Evolutionary conservation across 1,140 invertebrate genomes (phyloP).

Genomic region (Limonius californicus): DNA sequence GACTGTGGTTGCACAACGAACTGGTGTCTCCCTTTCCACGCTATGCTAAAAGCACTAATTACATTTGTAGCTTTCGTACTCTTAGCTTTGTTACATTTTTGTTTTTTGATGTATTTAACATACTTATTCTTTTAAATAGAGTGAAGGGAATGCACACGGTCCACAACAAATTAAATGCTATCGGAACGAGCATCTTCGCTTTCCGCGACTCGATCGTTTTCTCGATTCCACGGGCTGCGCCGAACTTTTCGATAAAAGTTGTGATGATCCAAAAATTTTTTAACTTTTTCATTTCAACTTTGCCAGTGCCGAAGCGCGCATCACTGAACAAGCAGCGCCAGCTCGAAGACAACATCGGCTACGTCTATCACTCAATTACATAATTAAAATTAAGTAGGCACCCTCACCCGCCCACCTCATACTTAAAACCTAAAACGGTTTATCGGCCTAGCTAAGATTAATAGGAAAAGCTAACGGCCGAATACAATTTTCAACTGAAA

Average conservation of each 20-base stretch:
- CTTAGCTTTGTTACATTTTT: neutral
- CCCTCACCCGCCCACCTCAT: too few species aligned
- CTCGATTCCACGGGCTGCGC: conserved; percentile 19
- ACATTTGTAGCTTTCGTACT: too few species aligned
- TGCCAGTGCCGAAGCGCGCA: conserved; percentile 16
- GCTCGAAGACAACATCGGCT: conserved; percentile 22
- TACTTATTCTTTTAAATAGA: neutral
- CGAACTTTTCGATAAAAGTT: conserved; percentile 23
- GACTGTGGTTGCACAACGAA: too few species aligned
- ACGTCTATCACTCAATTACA: conserved; percentile 21
- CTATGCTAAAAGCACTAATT: too few species aligned
- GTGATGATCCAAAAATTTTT: conserved; percentile 24
- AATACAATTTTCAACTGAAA: too few species aligned
- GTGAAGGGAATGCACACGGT: too few species aligned
- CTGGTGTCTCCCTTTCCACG: too few species aligned
- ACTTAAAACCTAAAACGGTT: too few species aligned
- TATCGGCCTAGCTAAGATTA: too few species aligned
- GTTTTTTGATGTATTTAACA: neutral
- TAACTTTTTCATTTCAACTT: conserved; percentile 27
- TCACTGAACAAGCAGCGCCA: conserved; percentile 23
- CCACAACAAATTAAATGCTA: neutral
- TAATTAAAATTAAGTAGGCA: conserved; percentile 26
- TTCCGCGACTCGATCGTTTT: neutral
- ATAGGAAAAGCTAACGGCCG: too few species aligned
- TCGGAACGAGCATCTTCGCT: neutral